These are phyloP conservation scores for Pristionchus mayeri DNA, from an alignment of 2,888 invertebrate species.

Conservation along the genomic window DNA sequence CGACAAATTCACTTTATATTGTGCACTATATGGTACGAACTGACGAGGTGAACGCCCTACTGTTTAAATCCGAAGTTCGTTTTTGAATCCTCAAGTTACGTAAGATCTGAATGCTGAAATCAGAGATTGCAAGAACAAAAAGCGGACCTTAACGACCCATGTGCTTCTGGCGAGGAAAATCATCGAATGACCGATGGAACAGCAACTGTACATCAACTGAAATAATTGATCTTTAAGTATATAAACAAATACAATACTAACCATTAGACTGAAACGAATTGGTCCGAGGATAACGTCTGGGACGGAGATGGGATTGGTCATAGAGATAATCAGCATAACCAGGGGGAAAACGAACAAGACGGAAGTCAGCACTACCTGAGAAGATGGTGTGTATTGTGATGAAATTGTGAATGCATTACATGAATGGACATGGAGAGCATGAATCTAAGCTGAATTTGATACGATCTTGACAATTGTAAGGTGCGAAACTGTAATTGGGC, in stretches of 20 bases:
- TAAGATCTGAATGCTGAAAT: too few species aligned
- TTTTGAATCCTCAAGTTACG: too few species aligned
- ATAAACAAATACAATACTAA: neutral
- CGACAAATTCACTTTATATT: too few species aligned
- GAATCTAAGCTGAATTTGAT: neutral
- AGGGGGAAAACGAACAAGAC: neutral
- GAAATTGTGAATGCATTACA: too few species aligned
- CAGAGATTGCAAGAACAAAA: too few species aligned
- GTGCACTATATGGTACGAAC: too few species aligned
- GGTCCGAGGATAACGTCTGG: neutral
- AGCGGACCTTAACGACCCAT: neutral
- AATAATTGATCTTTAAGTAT: neutral
- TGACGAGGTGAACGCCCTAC: too few species aligned
- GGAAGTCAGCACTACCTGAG: neutral
- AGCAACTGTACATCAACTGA: slow-evolving; percentile 21
- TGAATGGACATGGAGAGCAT: slow-evolving; percentile 8
- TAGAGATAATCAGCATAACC: neutral
- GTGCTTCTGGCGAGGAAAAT: neutral
- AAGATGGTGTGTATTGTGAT: too few species aligned
- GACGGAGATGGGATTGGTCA: neutral
- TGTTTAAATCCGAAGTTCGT: too few species aligned
- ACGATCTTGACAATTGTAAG: neutral
- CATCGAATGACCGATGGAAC: slow-evolving; percentile 2
- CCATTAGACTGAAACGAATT: neutral
- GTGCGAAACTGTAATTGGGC: neutral